These are phyloP conservation scores for Electrophaes corylata DNA, from an alignment of 2,888 invertebrate species.

Conservation along the genomic window DNA sequence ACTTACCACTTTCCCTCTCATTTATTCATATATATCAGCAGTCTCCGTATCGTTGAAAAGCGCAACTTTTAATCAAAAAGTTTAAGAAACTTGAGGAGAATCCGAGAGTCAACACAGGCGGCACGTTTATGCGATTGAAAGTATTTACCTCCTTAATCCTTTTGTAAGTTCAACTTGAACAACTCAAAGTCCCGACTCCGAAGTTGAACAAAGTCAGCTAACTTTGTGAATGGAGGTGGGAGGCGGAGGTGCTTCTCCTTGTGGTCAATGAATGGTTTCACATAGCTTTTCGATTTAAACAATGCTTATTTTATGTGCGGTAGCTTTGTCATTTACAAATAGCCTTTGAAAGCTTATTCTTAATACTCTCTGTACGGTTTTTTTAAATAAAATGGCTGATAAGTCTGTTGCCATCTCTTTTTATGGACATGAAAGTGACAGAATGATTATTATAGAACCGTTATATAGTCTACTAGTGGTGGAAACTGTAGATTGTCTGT, in stretches of 20 bases:
- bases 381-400: too few relatives aligned
- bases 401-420: too few relatives aligned
- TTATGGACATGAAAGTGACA: too few relatives aligned
- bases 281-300: conserved; percentile 11
- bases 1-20: conserved; percentile 4
- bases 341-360: too few relatives aligned
- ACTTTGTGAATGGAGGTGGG: conserved; percentile 35
- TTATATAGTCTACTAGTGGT: too few relatives aligned
- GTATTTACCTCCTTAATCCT: conserved; percentile 23
- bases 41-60: conserved; percentile 3
- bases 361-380: too few relatives aligned
- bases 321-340: conserved; percentile 9
- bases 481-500: too few relatives aligned
- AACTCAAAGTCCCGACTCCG: conserved; percentile 5
- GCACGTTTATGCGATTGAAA: conserved; percentile 26
- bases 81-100: conserved; percentile 7
- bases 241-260: conserved; percentile 23
- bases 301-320: conserved; percentile 6
- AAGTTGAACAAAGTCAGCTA: conserved; percentile 17
- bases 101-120: conserved; percentile 20
- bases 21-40: conserved; percentile 11
- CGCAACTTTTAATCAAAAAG: conserved; percentile 15
- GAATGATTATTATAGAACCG: too few relatives aligned
- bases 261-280: conserved; percentile 29
- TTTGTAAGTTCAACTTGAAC: conserved; percentile 9